These are phyloP conservation scores for Spodoptera litura DNA, from an alignment of 1,140 invertebrate genomes.

Conservation along the genomic window DNA sequence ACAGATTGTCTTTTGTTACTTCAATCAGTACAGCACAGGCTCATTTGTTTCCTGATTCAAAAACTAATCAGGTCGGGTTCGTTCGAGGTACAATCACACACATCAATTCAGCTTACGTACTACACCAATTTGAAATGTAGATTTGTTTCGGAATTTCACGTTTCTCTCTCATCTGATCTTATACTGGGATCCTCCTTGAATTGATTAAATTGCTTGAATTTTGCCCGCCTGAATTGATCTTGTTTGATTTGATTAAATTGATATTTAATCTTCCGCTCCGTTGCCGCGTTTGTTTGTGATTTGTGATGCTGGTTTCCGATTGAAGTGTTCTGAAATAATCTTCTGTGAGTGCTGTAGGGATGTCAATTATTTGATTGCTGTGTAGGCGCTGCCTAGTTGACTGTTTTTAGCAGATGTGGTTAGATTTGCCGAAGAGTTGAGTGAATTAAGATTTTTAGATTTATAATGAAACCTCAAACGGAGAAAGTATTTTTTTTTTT, in stretches of 20 bases:
- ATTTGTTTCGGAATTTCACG: constrained; percentile 7
- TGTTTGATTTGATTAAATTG: constrained; percentile 13
- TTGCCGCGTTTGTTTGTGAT: too few relatives aligned
- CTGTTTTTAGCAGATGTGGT: too few relatives aligned
- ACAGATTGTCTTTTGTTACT: too few relatives aligned
- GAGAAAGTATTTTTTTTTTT: too few relatives aligned
- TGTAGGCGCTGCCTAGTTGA: too few relatives aligned
- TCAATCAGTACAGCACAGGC: too few relatives aligned
- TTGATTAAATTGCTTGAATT: background rate
- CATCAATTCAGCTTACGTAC: background rate
- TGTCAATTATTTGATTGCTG: too few relatives aligned
- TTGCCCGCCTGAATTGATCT: background rate
- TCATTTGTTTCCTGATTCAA: background rate
- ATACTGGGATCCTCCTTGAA: background rate
- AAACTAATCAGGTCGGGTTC: constrained; percentile 9
- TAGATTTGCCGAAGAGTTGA: too few relatives aligned
- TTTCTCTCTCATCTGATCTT: background rate
- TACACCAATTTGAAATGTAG: constrained; percentile 9
- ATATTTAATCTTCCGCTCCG: background rate
- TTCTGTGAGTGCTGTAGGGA: too few relatives aligned
- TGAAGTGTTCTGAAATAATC: background rate
- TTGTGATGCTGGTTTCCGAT: background rate
- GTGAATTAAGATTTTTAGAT: too few relatives aligned
- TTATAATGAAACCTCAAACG: too few relatives aligned
- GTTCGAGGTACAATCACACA: constrained; percentile 7